Evolutionary conservation across 2,797 vertebrate genomes (phyloP), one percentile per base, ranked within the genome.

Genomic region (Tokudaia muenninki): DNA sequence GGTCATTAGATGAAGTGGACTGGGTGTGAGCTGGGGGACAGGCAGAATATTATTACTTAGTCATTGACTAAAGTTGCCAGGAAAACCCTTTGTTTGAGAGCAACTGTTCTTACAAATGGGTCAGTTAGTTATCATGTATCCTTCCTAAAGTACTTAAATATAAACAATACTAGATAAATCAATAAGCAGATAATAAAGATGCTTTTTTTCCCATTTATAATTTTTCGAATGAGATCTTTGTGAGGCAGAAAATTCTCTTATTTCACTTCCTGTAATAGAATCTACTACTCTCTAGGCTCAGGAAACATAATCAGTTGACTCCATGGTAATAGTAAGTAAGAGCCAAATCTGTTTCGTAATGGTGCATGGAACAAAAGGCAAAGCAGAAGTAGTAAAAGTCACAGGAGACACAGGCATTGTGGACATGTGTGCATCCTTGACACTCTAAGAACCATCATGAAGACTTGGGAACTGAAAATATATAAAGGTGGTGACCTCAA

Each of bases 81-180:
- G 37, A 65, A 83, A 91, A 29, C 24, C 19, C 91, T 74, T 47
- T n/a, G 4, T 57, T 3, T 90, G 63, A 84, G 16, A 57, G 34
- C 70, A 80, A 95, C 37, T 75, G 47, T 37, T 86, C 74, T 70
- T 44, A 44, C 34, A 63, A 70, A 79, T 55, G 61, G 24, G 61
- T 34, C 67, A 74, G 22, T 57, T 59, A 81, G 17, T 3, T 44
- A 61, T 59, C 29, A 78, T 1, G 21, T 29, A 72, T 37, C 24
- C 93, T 55, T 31, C 31, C 74, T 59, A 93, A 79, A 94, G 31
- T 11, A 34, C 3, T 92, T 79, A 10, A 59, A 86, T 65, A 74
- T 52, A 80, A 82, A 67, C 87, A 96, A 83, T 86, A 79, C 3
- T 87, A 81, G 21, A 11, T 91, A 81, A 94, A 55, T 80, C 95